Base-by-base conservation (phyloP, 2,113 vertebrate genomes). In the Cygnus buccinator region DNA sequence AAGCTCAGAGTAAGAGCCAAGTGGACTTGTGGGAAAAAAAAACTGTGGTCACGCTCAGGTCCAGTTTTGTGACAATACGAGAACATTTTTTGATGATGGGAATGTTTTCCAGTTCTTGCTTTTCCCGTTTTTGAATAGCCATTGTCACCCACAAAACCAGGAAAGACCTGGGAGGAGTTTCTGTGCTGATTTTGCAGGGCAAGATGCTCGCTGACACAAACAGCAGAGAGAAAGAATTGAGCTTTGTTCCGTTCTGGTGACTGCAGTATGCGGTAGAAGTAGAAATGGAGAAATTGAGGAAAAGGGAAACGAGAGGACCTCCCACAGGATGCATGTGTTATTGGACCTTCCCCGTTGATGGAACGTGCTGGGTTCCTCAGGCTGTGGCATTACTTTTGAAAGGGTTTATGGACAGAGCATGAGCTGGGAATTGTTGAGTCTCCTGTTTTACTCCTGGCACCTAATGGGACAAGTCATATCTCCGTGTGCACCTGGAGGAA, bases 281-380 rank as follows among this genome's bases (percentile, higher is more conserved):
- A 61, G 78, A 65, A 73, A 39, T 29, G 58, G 35, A 72, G 54
- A 37, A 72, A 21, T 9, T 12, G 11, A 66, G 35, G 35, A 21
- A 44, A 58, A 71, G 26, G 33, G 13, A 78, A 81, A 23, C 39
- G 37, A 61, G 66, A 78, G 33, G 26, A 20, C 5, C 39, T 87
- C 22, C 29, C 41, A 66, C 39, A 58, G 41, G 61, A 62, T 9
- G 18, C 0, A 1, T 41, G 14, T 73, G 10, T 81, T 87, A 39
- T 54, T 74, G 25, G 46, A 23, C 70, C 33, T 84, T 55, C 71
- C 5, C 3, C 3, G 4, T 0, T 0, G 39, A 22, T 37, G n/a
- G 7, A 23, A 65, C 35, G 19, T 7, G 12, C 43, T 66, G 62
- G 18, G 6, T 62, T 62, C 48, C 44, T 68, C 33, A 55, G 55